Evolutionary conservation across 2,888 invertebrate genomes (phyloP).

Genomic region (Epinotia nisella): DNA sequence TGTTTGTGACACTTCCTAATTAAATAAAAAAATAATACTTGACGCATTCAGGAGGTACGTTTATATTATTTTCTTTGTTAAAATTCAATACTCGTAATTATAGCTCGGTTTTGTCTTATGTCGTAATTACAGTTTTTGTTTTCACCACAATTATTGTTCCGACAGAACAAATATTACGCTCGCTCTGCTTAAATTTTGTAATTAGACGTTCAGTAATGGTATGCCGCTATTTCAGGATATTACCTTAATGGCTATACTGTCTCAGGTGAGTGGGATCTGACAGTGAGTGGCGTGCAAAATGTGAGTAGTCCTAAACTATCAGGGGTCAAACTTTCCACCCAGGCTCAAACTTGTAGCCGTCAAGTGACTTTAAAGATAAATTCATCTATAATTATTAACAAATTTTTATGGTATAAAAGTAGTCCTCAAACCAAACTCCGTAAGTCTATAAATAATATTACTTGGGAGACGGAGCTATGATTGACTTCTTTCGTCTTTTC

Average conservation of each 20-base stretch:
- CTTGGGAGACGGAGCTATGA: too few species aligned
- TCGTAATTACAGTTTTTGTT: not conserved
- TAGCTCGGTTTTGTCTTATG: not conserved
- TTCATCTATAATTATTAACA: not conserved
- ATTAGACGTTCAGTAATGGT: constrained; percentile 7
- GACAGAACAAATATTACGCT: not conserved
- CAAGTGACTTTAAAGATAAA: not conserved
- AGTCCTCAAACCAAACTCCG: too few species aligned
- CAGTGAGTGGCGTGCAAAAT: constrained; percentile 33
- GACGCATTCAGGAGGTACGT: not conserved
- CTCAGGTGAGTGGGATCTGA: constrained; percentile 26
- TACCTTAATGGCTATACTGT: constrained; percentile 10
- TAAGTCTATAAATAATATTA: too few species aligned
- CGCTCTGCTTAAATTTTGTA: not conserved
- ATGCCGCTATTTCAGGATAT: constrained; percentile 8
- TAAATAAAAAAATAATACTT: not conserved
- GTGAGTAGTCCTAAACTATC: constrained; percentile 5
- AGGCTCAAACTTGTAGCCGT: not conserved
- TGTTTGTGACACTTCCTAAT: not conserved
- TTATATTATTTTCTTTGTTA: not conserved
- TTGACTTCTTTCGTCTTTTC: too few species aligned
- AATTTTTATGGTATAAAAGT: too few species aligned
- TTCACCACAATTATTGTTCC: not conserved
- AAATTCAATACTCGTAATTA: not conserved
- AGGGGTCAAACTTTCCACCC: not conserved